phyloP scores from a whole-genome alignment of 2,797 vertebrate genomes.

The Siniperca obscura region DNA sequence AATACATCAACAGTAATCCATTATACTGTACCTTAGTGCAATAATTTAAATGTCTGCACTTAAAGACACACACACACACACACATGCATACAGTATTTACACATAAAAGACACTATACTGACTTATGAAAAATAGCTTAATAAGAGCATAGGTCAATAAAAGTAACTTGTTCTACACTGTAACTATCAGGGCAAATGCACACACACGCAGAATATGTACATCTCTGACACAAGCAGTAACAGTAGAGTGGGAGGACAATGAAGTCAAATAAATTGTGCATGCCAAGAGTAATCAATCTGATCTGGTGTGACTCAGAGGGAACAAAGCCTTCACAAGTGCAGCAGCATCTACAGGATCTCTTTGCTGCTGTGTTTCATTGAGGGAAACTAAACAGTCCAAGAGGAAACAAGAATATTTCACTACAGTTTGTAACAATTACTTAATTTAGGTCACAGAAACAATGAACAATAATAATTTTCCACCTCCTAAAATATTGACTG shows the following conservation, averaged over 20 bases:
- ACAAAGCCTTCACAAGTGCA: constrained; percentile 71
- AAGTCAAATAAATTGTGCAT: constrained; percentile 83
- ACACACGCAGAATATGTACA: constrained; percentile 58
- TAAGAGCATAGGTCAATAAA: constrained; percentile 38
- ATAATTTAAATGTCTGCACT: constrained; percentile 2
- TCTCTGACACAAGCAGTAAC: constrained; percentile 71
- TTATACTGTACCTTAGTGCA: neutral
- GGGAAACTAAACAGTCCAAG: constrained; percentile 32
- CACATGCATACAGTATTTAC: constrained; percentile 10
- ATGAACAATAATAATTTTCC: constrained; percentile 26
- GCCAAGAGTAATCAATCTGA: constrained; percentile 82
- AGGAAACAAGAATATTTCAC: constrained; percentile 29
- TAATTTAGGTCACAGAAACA: constrained; percentile 48
- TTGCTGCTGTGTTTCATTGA: constrained; percentile 49
- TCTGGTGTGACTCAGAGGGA: constrained; percentile 69
- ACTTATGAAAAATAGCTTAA: constrained; percentile 10
- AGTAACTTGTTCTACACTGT: constrained; percentile 32
- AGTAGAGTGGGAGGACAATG: constrained; percentile 79
- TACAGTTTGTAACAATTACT: constrained; percentile 14
- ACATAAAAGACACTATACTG: constrained; percentile 19
- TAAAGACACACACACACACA: constrained; percentile 17
- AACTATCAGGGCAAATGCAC: constrained; percentile 23
- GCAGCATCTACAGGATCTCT: constrained; percentile 55
- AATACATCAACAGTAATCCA: constrained; percentile 18
- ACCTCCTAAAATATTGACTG: constrained; percentile 44